Evolutionary conservation across 2,888 invertebrate species (phyloP).

Genomic region (Tortricodes alternella): DNA sequence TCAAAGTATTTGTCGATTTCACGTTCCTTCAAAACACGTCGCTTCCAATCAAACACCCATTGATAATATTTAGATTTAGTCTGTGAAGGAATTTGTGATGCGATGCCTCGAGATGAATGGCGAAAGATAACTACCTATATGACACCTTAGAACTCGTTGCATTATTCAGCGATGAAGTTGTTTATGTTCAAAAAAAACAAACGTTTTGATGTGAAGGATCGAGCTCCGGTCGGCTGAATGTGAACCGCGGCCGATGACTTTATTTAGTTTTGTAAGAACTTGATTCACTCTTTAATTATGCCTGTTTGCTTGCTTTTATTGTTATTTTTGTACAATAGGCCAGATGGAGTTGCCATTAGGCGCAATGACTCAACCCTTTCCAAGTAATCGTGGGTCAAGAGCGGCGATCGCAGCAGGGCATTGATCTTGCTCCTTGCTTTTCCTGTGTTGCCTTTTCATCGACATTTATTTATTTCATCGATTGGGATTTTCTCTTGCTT

Average conservation of each 20-base stretch:
- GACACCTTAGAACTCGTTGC: neutral
- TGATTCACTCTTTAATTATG: conserved; percentile 8
- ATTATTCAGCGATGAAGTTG: conserved; percentile 9
- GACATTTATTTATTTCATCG: conserved; percentile 28
- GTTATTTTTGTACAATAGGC: conserved; percentile 1
- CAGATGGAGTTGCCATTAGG: conserved; percentile 30
- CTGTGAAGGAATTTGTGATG: neutral
- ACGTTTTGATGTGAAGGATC: conserved; percentile 8
- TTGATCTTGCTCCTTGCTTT: conserved; percentile 40
- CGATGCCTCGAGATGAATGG: neutral
- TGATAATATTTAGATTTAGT: neutral
- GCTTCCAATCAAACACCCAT: neutral
- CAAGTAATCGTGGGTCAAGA: conserved; percentile 58
- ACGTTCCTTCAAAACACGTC: neutral
- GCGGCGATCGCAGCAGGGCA: conserved; percentile 36
- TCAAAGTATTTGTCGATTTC: neutral
- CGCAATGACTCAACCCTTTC: conserved; percentile 43
- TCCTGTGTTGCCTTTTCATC: conserved; percentile 33
- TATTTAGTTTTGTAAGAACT: neutral
- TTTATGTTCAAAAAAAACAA: conserved; percentile 3
- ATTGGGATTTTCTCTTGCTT: neutral
- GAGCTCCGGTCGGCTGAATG: conserved; percentile 8
- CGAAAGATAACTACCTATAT: neutral
- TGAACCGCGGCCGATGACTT: conserved; percentile 3
- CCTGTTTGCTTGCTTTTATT: conserved; percentile 4